Conservation (phyloP, 2,113 vertebrate species). For the Todiramphus saurophagus region DNA sequence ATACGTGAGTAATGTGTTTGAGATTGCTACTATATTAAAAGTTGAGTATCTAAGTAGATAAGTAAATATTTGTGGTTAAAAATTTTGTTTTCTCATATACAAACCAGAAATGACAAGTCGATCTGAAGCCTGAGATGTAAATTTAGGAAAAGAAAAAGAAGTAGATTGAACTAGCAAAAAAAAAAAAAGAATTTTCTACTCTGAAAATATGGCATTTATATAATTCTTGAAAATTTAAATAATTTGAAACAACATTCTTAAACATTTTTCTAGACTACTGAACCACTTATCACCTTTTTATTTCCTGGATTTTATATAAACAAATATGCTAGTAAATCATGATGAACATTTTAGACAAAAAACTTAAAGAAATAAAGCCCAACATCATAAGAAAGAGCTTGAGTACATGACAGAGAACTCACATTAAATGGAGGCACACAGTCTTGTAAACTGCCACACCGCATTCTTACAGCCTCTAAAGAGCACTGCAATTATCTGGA, state of each 20-base stretch:
- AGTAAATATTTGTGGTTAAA: neutral
- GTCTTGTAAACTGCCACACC: neutral
- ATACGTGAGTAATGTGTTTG: neutral
- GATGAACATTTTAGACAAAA: neutral
- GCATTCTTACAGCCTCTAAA: neutral
- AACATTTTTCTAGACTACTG: neutral
- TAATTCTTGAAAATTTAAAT: neutral
- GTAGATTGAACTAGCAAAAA: neutral
- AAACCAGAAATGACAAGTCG: neutral
- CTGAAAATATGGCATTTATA: neutral
- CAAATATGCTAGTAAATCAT: neutral
- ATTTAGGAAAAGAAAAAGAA: neutral
- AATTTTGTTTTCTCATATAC: neutral
- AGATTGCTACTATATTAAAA: neutral
- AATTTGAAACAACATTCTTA: neutral
- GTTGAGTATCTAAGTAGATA: neutral
- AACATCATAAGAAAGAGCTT: neutral
- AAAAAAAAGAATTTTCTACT: neutral
- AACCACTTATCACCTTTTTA: neutral
- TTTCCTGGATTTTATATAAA: neutral
- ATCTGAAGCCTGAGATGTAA: neutral
- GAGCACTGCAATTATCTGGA: neutral
- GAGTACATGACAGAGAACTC: neutral
- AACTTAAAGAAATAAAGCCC: neutral
- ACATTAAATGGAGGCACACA: neutral